phyloP scores from a whole-genome alignment of 2,113 vertebrate genomes.

The Ophiodon elongatus region DNA sequence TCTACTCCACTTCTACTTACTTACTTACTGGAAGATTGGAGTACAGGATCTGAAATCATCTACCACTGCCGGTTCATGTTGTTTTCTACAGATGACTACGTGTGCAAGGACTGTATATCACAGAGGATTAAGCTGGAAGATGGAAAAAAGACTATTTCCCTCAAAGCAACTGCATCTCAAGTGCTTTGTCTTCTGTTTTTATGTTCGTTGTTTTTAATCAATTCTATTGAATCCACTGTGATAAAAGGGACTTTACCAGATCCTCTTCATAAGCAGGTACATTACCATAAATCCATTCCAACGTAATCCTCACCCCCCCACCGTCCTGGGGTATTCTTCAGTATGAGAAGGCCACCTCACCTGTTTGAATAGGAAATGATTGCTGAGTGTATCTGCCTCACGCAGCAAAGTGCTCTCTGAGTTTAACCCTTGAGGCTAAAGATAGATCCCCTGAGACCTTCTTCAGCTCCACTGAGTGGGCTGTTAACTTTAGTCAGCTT shows the following conservation, averaged over 20 bases:
- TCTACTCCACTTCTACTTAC: background rate
- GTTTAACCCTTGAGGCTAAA: slow-evolving; percentile 50
- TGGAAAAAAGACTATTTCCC: background rate
- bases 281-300: slow-evolving; percentile 45
- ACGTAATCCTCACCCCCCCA: slow-evolving; percentile 27
- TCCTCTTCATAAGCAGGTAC: slow-evolving; percentile 32
- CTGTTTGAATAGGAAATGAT: slow-evolving; percentile 64
- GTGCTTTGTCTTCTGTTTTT: slow-evolving; percentile 1
- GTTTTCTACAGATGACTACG: background rate
- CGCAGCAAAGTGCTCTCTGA: slow-evolving; percentile 42
- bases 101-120: slow-evolving; percentile 3
- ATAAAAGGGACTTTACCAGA: slow-evolving; percentile 19
- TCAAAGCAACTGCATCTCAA: slow-evolving; percentile 5
- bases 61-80: background rate
- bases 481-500: slow-evolving; percentile 21
- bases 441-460: slow-evolving; percentile 56
- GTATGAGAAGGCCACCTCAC: slow-evolving; percentile 40
- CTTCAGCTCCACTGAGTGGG: slow-evolving; percentile 38
- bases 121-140: background rate
- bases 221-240: slow-evolving; percentile 16
- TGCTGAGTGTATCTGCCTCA: slow-evolving; percentile 53
- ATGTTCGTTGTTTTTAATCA: slow-evolving; percentile 22
- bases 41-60: background rate
- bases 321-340: slow-evolving; percentile 6
- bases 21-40: background rate